Evolutionary conservation across 2,113 vertebrate genomes (phyloP).

Genomic region (Mustela nigripes): DNA sequence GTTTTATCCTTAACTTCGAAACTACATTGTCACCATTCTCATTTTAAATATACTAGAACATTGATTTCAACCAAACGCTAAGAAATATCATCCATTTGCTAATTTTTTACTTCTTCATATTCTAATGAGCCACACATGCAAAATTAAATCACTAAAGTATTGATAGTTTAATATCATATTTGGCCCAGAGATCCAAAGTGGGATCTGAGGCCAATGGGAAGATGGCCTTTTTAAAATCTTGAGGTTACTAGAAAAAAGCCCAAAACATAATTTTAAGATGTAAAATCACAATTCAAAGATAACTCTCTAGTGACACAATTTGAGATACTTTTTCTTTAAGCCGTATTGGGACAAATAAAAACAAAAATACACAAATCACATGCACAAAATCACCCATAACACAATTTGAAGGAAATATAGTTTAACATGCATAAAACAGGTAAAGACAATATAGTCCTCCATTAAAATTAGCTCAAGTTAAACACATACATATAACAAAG

Average conservation of each 20-base stretch:
- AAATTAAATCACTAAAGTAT: slow-evolving; percentile 42
- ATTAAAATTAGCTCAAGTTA: slow-evolving; percentile 84
- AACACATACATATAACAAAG: slow-evolving; percentile 61
- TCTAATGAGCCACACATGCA: background rate
- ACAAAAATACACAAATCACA: slow-evolving; percentile 51
- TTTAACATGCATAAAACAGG: slow-evolving; percentile 67
- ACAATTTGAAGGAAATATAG: background rate
- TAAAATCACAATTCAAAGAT: slow-evolving; percentile 54
- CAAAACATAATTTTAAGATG: slow-evolving; percentile 63
- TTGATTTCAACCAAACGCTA: slow-evolving; percentile 51
- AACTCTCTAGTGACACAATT: background rate
- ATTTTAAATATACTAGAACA: slow-evolving; percentile 56
- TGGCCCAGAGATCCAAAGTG: slow-evolving; percentile 13
- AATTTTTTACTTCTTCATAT: slow-evolving; percentile 35
- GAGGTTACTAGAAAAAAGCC: slow-evolving; percentile 59
- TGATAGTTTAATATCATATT: slow-evolving; percentile 17
- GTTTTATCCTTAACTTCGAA: slow-evolving; percentile 31
- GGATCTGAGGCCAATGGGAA: background rate
- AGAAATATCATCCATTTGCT: slow-evolving; percentile 6
- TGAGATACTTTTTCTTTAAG: slow-evolving; percentile 35
- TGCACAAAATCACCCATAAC: slow-evolving; percentile 64
- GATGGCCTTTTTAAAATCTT: slow-evolving; percentile 26
- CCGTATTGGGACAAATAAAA: background rate
- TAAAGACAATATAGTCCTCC: slow-evolving; percentile 73
- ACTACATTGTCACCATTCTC: background rate